Percentiles rank a stretch among this genome's conserved stretches.
Conservation (phyloP, 2,113 vertebrate genomes). For the Tautogolabrus adspersus region DNA sequence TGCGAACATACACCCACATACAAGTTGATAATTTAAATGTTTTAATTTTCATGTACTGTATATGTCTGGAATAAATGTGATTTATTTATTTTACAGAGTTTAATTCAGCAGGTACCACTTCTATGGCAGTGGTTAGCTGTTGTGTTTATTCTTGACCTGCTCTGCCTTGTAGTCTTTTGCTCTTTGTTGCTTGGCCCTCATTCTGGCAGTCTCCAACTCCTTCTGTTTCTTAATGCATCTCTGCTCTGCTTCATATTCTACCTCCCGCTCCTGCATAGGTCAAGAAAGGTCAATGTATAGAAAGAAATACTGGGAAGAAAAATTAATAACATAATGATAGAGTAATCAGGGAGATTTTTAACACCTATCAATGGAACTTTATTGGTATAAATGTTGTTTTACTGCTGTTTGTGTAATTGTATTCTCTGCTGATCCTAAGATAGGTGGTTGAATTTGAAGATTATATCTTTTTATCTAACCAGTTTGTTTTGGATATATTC, state of each 20-base stretch:
- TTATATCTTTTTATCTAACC: constrained; percentile 72
- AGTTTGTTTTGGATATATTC: constrained; percentile 87
- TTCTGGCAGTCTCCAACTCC: constrained; percentile 85
- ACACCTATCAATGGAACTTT: not conserved
- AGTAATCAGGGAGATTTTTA: no score
- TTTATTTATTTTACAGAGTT: not conserved
- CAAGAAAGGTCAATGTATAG: not conserved
- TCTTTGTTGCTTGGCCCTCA: constrained; percentile 88
- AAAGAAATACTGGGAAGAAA: not conserved
- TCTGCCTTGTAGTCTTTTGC: constrained; percentile 87
- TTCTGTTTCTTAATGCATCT: constrained; percentile 85
- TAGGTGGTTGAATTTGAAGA: not conserved
- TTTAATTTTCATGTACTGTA: no score
- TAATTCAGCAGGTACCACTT: not conserved
- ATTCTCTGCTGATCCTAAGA: not conserved
- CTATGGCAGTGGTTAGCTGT: not conserved
- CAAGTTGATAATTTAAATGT: no score
- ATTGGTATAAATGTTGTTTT: not conserved
- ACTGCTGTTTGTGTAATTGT: not conserved
- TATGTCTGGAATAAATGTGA: no score
- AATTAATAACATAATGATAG: not conserved
- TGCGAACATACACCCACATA: not conserved
- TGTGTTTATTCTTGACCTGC: constrained; percentile 80
- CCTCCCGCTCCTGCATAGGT: constrained; percentile 85
- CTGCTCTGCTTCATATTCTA: constrained; percentile 88